Percentiles rank a stretch among this genome's conserved stretches.
phyloP scores from a whole-genome alignment of 2,888 invertebrate species.

The Lasius fuliginosus region DNA sequence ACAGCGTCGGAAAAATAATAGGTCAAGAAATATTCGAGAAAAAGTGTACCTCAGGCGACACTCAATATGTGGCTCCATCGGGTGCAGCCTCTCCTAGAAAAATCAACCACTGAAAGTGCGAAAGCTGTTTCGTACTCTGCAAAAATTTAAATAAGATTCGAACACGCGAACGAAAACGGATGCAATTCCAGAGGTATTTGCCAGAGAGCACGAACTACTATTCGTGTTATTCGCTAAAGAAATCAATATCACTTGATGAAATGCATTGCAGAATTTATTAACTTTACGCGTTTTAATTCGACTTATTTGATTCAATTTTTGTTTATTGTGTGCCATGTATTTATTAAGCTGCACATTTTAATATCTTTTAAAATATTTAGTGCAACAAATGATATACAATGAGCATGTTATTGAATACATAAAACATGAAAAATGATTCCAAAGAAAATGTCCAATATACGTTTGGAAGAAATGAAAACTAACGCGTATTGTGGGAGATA shows the following conservation, averaged over 20 bases:
- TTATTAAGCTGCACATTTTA: background rate
- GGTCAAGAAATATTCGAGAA: conserved; percentile 72
- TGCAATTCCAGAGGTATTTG: conserved; percentile 26
- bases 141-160: conserved; percentile 73
- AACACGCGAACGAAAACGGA: conserved; percentile 52
- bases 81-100: conserved; percentile 58
- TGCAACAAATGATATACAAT: background rate
- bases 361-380: conserved; percentile 6
- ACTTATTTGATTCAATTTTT: background rate
- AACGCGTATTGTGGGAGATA: conserved; percentile 27
- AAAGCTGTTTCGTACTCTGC: conserved; percentile 64
- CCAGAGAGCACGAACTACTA: conserved; percentile 9
- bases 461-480: conserved; percentile 21
- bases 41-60: conserved; percentile 61
- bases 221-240: conserved; percentile 31
- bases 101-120: conserved; percentile 67
- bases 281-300: background rate
- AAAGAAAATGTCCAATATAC: conserved; percentile 8
- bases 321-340: background rate
- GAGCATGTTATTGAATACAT: background rate
- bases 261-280: conserved; percentile 8
- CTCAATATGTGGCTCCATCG: conserved; percentile 70
- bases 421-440: background rate
- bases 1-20: conserved; percentile 60
- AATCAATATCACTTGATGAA: conserved; percentile 36